Conservation (phyloP, 2,888 invertebrate species). For the Cylloceria caligata region DNA sequence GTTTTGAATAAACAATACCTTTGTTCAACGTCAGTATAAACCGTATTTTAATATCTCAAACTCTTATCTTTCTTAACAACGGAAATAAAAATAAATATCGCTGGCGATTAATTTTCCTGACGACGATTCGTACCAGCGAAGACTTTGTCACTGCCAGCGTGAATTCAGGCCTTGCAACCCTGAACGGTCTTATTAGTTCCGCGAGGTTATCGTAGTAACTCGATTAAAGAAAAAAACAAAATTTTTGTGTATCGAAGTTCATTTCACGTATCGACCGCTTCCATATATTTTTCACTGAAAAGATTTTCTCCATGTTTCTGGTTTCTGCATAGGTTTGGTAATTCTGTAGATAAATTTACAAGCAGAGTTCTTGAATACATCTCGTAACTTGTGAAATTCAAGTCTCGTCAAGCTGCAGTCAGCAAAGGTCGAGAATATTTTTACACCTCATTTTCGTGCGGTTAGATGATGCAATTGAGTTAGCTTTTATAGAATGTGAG, state of each 20-base stretch:
- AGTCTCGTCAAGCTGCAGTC: conserved; percentile 12
- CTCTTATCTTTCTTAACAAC: no score
- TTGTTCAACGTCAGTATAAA: no score
- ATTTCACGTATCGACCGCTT: background rate
- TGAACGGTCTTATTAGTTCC: no score
- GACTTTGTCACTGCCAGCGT: no score
- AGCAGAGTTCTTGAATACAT: conserved; percentile 15
- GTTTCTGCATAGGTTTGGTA: background rate
- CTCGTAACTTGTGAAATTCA: conserved; percentile 37
- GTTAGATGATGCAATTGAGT: conserved; percentile 35
- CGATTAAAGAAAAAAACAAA: background rate
- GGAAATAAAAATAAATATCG: no score
- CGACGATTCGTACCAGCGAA: no score
- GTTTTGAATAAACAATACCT: no score
- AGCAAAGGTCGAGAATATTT: conserved; percentile 28
- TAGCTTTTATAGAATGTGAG: conserved; percentile 31
- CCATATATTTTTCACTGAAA: background rate
- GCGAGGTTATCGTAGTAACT: background rate
- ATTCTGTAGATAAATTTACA: background rate
- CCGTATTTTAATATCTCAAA: no score
- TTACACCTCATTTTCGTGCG: conserved; percentile 28
- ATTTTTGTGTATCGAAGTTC: background rate
- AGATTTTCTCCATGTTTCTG: background rate
- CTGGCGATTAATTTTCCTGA: no score
- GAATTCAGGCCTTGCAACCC: no score